phyloP scores from a whole-genome alignment of 1,140 invertebrate species.

The Ganaspis sp. region DNA sequence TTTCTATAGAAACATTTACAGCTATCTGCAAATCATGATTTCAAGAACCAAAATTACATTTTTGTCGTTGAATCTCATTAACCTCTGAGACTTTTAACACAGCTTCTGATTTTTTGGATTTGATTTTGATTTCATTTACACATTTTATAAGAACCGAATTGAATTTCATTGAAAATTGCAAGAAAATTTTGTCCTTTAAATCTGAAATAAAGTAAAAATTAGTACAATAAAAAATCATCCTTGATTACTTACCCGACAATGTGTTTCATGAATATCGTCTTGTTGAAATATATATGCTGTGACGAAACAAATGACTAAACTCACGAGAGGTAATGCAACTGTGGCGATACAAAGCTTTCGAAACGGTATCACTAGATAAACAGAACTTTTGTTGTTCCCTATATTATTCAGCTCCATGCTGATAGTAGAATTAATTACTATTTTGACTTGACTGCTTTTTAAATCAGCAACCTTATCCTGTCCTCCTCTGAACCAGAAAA shows the following conservation, averaged over 20 bases:
- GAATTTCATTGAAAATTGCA: no score
- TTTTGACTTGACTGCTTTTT: not conserved
- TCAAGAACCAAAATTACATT: no score
- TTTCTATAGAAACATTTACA: no score
- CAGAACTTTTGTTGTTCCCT: conserved; percentile 65
- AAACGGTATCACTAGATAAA: conserved; percentile 78
- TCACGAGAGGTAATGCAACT: conserved; percentile 87
- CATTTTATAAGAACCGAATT: no score
- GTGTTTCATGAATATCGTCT: conserved; percentile 94
- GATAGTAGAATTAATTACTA: not conserved
- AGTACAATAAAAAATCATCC: not conserved
- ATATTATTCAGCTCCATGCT: conserved; percentile 73
- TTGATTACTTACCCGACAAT: conserved; percentile 86
- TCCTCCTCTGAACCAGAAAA: not conserved
- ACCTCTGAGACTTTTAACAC: no score
- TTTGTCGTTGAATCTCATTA: no score
- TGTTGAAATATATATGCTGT: conserved; percentile 92
- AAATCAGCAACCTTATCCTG: not conserved
- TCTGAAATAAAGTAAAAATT: conserved; percentile 34
- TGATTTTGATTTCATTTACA: no score
- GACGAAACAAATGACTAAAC: conserved; percentile 89
- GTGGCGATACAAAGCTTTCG: conserved; percentile 86
- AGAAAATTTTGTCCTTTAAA: no score
- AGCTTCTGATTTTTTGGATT: no score
- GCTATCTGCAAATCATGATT: no score